Base-by-base conservation (phyloP, 2,888 invertebrate genomes). In the Trissolcus japonicus region DNA sequence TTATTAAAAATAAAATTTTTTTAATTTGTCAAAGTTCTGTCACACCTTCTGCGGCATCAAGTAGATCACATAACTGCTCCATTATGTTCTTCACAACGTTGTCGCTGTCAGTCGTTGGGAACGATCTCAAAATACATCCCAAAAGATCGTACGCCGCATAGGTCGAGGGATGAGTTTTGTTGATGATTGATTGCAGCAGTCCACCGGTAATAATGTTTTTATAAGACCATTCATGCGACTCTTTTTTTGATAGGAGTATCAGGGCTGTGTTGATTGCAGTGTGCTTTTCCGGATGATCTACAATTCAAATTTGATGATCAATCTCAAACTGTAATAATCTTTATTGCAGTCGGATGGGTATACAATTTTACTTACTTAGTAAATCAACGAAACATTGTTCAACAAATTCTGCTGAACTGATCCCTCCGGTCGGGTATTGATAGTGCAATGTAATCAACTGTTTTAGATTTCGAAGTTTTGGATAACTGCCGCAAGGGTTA, bases 221-320 rank as follows among this genome's bases (percentile, higher is more conserved):
- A 59, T 86, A 83, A 2, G 89, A 82, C 90, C 90, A 91, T 9
- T 80, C 79, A 0, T 83, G 74, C 1, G 89, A 87, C 79, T 87
- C 84, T 80, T 86, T 88, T 80, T 90, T 91, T 11, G 90, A 86
- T 48, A 90, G 79, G 14, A 91, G 79, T 63, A 90, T 81, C 62
- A 91, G 80, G n/a, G 86, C 84, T 3, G 83, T 81, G 65, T 85
- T 76, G 6, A 67, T 11, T n/a, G 54, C 43, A 1, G 14, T 46
- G 19, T 61, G 66, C 6, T 53, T 53, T 14, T 60, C 48, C 57
- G 81, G 81, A 29, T 82, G 82, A 56, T 77, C 86, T 84, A 48
- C 46, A 80, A 80, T 13, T 51, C 2, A 43, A 43, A n/a, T 25
- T 54, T 48, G 11, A 48, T 14, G 13, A 19, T 51, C 9, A 46